Conservation (phyloP, 2,113 vertebrate species). For the Melozone crissalis region DNA sequence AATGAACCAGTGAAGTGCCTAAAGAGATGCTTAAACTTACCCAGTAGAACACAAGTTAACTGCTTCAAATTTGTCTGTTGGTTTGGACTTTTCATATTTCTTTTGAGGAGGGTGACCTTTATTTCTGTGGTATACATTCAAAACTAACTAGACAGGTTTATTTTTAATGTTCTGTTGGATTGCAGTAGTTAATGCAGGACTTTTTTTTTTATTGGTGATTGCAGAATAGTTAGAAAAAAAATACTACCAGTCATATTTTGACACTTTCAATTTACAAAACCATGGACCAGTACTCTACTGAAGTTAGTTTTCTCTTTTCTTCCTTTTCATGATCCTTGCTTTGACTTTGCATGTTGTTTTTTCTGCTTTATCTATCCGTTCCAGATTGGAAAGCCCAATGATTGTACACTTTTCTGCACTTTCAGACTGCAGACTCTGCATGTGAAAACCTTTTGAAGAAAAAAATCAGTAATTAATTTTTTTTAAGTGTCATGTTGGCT, state of each 20-base stretch:
- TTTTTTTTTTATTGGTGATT: constrained; percentile 1
- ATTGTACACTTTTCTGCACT: constrained; percentile 65
- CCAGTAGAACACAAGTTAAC: constrained; percentile 55
- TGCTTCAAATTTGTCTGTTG: constrained; percentile 35
- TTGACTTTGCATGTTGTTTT: constrained; percentile 30
- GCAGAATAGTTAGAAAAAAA: background rate
- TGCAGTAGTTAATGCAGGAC: background rate
- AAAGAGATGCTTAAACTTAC: constrained; percentile 68
- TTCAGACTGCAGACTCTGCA: constrained; percentile 56
- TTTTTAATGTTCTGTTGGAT: constrained; percentile 10
- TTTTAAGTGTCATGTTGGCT: constrained; percentile 34
- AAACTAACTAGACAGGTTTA: background rate
- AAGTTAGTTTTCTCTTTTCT: constrained; percentile 10
- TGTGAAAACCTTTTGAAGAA: constrained; percentile 56
- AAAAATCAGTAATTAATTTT: background rate
- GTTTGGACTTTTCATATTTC: background rate
- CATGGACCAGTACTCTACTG: background rate
- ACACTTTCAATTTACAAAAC: constrained; percentile 17
- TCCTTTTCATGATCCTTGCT: constrained; percentile 17
- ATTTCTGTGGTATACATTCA: constrained; percentile 35
- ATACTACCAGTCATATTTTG: background rate
- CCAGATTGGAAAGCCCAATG: constrained; percentile 58
- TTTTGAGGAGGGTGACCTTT: constrained; percentile 54
- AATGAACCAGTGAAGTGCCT: constrained; percentile 80
- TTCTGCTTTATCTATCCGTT: constrained; percentile 37